phyloP scores from a whole-genome alignment of 2,113 vertebrate genomes.

The Synodontis membranacea region DNA sequence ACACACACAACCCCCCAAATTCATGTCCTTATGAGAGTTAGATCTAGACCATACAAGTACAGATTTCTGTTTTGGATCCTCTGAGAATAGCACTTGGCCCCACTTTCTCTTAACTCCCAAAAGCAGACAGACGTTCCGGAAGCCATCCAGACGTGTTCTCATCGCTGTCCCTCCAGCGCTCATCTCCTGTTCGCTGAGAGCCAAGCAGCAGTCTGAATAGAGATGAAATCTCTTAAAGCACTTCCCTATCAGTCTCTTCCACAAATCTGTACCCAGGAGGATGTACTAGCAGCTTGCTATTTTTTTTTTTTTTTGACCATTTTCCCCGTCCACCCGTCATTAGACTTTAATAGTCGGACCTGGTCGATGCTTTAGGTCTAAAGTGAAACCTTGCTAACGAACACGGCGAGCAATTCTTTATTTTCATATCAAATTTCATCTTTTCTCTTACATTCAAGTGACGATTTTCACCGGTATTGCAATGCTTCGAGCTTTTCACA shows the following conservation, averaged over 20 bases:
- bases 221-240: slow-evolving; percentile 45
- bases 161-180: slow-evolving; percentile 17
- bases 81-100: slow-evolving; percentile 45
- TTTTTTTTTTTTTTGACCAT: slow-evolving; percentile 12
- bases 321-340: slow-evolving; percentile 39
- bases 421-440: not conserved
- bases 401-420: not conserved
- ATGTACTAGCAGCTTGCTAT: slow-evolving; percentile 29
- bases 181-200: not conserved
- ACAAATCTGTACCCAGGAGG: slow-evolving; percentile 13
- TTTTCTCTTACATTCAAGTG: not conserved
- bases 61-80: slow-evolving; percentile 33
- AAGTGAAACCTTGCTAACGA: slow-evolving; percentile 37
- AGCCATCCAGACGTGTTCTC: slow-evolving; percentile 21
- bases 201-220: slow-evolving; percentile 13
- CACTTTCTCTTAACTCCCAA: slow-evolving; percentile 40
- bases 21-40: slow-evolving; percentile 13
- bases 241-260: slow-evolving; percentile 39
- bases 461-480: not conserved
- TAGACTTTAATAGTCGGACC: slow-evolving; percentile 34
- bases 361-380: slow-evolving; percentile 32
- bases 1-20: not conserved
- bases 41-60: slow-evolving; percentile 41
- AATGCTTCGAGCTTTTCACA: slow-evolving; percentile 21
- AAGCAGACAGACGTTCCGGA: slow-evolving; percentile 37